Evolutionary conservation across 2,888 invertebrate species (phyloP).

Genomic region (Acleris laterana): DNA sequence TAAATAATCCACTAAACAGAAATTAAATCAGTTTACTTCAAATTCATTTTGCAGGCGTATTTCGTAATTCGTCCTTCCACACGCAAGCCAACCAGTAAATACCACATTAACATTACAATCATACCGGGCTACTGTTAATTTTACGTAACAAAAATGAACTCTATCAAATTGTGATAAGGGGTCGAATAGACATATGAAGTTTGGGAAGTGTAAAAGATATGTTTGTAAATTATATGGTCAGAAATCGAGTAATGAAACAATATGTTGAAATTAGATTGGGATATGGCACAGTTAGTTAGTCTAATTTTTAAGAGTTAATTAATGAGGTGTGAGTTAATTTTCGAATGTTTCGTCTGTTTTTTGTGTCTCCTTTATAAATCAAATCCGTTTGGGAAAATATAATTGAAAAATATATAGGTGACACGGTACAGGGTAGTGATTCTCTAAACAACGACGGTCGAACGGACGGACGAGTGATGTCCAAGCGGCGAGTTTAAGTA

Average conservation of each 20-base stretch:
- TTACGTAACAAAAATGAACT: background rate
- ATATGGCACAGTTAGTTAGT: too few species aligned
- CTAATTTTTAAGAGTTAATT: too few species aligned
- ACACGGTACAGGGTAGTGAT: too few species aligned
- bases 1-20: background rate
- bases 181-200: background rate
- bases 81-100: background rate
- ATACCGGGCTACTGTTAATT: background rate
- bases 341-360: too few species aligned
- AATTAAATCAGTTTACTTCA: background rate
- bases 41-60: background rate
- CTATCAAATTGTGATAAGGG: background rate
- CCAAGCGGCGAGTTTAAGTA: too few species aligned
- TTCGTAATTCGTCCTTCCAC: constrained; percentile 2
- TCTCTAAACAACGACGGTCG: too few species aligned
- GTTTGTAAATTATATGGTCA: background rate
- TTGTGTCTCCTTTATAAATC: too few species aligned
- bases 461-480: too few species aligned
- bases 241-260: background rate
- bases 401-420: too few species aligned
- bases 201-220: background rate
- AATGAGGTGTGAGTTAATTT: too few species aligned
- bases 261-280: background rate
- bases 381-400: too few species aligned
- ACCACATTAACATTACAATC: background rate